These are phyloP conservation scores for Oxytorus armatus DNA, from an alignment of 2,888 invertebrate genomes.

Conservation along the genomic window DNA sequence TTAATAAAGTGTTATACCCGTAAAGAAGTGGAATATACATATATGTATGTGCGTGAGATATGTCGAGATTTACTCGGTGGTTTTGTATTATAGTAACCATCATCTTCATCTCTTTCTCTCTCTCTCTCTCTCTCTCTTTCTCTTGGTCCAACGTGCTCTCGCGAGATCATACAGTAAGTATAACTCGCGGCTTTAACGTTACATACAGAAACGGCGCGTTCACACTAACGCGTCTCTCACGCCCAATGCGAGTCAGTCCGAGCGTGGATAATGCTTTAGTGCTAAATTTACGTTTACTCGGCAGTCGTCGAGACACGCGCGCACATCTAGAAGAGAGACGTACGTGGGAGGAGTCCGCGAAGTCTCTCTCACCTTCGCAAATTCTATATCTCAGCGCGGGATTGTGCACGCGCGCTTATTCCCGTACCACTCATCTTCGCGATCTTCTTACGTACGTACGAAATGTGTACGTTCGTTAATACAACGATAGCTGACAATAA, in stretches of 20 bases:
- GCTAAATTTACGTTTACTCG: conserved; percentile 83
- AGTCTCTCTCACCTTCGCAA: conserved; percentile 68
- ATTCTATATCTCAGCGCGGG: conserved; percentile 22
- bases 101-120: neutral
- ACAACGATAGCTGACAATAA: neutral
- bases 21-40: no score
- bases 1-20: conserved; percentile 25
- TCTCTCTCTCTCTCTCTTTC: conserved; percentile 12
- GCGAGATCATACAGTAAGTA: neutral
- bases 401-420: neutral
- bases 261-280: conserved; percentile 83
- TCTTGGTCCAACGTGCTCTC: neutral
- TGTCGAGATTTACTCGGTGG: neutral
- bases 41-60: conserved; percentile 5
- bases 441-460: neutral
- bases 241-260: conserved; percentile 81
- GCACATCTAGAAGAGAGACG: conserved; percentile 67
- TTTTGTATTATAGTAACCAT: neutral
- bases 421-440: neutral
- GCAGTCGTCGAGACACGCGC: conserved; percentile 72
- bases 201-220: conserved; percentile 35
- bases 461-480: neutral
- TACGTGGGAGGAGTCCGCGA: conserved; percentile 69
- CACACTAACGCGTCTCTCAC: conserved; percentile 70
- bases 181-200: neutral